Conservation (phyloP, 2,113 vertebrate species). For the Gallinago paraguaiae region DNA sequence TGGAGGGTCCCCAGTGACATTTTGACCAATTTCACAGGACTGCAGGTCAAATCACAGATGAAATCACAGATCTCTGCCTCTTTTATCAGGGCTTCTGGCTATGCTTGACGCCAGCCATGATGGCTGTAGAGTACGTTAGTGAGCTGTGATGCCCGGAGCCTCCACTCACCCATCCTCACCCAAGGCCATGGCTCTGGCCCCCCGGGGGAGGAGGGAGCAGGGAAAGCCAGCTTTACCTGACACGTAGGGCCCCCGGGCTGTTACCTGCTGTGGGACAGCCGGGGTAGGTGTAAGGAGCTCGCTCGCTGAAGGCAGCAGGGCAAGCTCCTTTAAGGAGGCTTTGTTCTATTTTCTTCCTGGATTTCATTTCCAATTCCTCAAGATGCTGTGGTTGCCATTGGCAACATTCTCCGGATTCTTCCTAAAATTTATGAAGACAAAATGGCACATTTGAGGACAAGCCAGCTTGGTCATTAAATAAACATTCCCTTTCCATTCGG, state of each 20-base stretch:
- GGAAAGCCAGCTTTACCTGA: too few relatives aligned
- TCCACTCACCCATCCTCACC: too few relatives aligned
- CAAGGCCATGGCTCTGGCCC: too few relatives aligned
- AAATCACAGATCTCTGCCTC: background rate
- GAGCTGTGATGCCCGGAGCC: too few relatives aligned
- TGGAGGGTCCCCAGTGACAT: background rate
- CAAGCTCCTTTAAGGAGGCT: background rate
- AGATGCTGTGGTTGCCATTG: conserved; percentile 26
- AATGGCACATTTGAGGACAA: conserved; percentile 12
- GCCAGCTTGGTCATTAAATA: background rate
- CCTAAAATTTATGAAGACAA: conserved; percentile 1
- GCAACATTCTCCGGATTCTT: background rate
- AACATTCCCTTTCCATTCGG: background rate
- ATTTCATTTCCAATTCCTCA: background rate
- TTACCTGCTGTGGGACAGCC: background rate
- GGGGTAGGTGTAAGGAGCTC: background rate
- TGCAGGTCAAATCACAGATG: background rate
- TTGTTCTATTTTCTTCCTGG: conserved; percentile 9
- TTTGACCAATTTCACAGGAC: background rate
- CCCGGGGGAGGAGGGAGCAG: too few relatives aligned
- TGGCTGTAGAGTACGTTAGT: too few relatives aligned
- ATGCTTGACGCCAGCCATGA: too few relatives aligned
- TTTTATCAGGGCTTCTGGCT: background rate
- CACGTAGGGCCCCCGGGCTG: background rate
- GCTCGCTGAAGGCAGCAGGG: background rate